Percentiles rank a stretch among this genome's conserved stretches.
Evolutionary conservation across 2,888 invertebrate species (phyloP).

Genomic region (Deilephila elpenor): DNA sequence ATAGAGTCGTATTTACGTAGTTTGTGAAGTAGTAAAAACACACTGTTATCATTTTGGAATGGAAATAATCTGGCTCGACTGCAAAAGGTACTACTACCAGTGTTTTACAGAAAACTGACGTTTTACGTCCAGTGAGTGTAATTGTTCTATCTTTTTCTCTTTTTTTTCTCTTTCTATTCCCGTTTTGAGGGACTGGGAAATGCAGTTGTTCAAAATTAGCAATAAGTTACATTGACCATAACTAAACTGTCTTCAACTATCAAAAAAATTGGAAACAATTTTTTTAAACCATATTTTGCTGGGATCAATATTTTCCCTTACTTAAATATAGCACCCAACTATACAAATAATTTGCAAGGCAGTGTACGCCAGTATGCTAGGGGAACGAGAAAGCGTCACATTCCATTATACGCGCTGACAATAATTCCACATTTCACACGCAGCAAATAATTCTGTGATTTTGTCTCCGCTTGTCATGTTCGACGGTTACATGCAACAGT

Average conservation of each 20-base stretch:
- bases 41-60: no score
- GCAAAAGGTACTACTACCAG: no score
- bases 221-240: no score
- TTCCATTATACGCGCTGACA: conserved; percentile 65
- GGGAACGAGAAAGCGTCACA: conserved; percentile 59
- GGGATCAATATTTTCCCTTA: neutral
- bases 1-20: no score
- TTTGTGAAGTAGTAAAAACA: no score
- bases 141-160: no score
- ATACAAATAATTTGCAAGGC: conserved; percentile 38
- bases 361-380: conserved; percentile 46
- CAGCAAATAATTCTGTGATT: conserved; percentile 67
- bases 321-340: conserved; percentile 13
- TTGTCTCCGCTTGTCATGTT: conserved; percentile 61
- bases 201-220: no score
- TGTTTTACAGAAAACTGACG: no score
- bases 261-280: no score
- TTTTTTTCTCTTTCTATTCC: neutral
- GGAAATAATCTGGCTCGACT: no score
- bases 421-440: conserved; percentile 65
- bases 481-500: conserved; percentile 51
- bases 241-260: no score
- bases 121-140: no score
- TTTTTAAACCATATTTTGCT: neutral
- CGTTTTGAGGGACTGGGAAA: neutral